These are phyloP conservation scores for Botia kubotai DNA, from an alignment of 2,797 vertebrate genomes.

Conservation along the genomic window DNA sequence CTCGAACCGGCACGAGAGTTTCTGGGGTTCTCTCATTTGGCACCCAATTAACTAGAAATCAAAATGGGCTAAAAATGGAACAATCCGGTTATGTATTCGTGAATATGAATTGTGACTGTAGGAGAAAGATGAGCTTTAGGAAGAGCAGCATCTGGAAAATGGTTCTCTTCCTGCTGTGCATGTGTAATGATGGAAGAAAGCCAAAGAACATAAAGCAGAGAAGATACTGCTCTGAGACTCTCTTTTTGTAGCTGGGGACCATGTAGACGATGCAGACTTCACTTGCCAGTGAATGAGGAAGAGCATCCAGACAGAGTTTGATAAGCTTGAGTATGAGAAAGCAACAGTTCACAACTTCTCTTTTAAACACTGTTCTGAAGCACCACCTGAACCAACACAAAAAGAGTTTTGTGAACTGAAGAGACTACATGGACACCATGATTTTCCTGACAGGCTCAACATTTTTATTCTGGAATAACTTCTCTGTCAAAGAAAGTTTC, in stretches of 20 bases:
- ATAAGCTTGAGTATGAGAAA: constrained; percentile 21
- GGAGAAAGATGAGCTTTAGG: constrained; percentile 8
- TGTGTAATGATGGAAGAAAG: constrained; percentile 26
- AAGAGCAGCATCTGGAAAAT: constrained; percentile 31
- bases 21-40: constrained; percentile 26
- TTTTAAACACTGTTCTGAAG: constrained; percentile 45
- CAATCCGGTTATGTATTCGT: constrained; percentile 4
- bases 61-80: constrained; percentile 33
- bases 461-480: not conserved
- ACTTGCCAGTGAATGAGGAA: constrained; percentile 26
- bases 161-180: constrained; percentile 42
- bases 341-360: constrained; percentile 34
- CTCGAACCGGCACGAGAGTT: constrained; percentile 17
- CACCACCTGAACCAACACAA: constrained; percentile 39
- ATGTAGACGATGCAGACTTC: constrained; percentile 21
- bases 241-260: constrained; percentile 35
- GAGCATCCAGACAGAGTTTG: constrained; percentile 27
- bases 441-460: not conserved
- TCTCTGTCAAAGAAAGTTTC: no score
- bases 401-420: constrained; percentile 21
- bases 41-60: constrained; percentile 16
- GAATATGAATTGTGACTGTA: constrained; percentile 30
- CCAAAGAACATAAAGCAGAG: constrained; percentile 38
- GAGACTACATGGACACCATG: not conserved
- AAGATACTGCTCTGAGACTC: constrained; percentile 44